Conservation (phyloP, 30 jellyfish, hydroid and myxozoan species). For the Chironex yamaguchii region DNA sequence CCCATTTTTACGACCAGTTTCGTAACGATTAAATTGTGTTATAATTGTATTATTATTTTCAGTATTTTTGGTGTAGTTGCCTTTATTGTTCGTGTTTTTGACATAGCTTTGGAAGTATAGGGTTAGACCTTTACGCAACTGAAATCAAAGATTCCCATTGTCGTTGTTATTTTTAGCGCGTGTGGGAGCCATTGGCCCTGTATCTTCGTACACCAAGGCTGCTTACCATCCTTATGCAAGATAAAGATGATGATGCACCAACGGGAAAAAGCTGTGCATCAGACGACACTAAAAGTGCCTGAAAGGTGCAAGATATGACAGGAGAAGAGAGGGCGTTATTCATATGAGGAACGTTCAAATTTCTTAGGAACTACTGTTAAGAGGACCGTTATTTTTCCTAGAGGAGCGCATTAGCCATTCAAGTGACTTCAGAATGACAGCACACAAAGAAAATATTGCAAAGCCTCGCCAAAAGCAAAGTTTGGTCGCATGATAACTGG, state of each 20-base stretch:
- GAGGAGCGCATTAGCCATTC: background rate
- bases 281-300: background rate
- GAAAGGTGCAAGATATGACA: background rate
- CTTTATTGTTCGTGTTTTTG: too few species aligned
- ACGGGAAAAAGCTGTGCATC: background rate
- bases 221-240: background rate
- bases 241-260: background rate
- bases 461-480: background rate
- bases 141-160: too few species aligned
- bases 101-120: too few species aligned
- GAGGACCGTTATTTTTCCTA: background rate
- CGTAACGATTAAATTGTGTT: too few species aligned
- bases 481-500: background rate
- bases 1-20: too few species aligned
- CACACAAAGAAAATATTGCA: background rate
- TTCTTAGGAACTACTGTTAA: background rate
- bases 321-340: background rate
- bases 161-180: background rate
- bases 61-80: too few species aligned
- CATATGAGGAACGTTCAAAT: background rate
- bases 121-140: too few species aligned
- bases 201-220: background rate
- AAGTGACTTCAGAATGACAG: background rate
- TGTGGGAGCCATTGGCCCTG: background rate
- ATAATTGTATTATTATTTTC: too few species aligned